Evolutionary conservation across 1,140 invertebrate genomes (phyloP).

Genomic region (Bombus consobrinus): DNA sequence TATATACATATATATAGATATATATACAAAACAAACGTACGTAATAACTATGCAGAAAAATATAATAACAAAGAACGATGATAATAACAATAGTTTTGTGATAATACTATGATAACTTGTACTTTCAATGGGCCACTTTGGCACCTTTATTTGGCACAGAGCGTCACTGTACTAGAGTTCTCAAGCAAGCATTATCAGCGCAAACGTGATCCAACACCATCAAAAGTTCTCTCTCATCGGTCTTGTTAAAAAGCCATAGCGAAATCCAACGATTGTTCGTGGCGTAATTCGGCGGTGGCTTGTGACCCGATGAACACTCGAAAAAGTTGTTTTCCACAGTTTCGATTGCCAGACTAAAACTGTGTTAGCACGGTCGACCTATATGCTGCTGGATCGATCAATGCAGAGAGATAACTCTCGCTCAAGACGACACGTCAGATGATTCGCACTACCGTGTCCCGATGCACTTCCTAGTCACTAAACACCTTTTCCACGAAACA

Average conservation of each 20-base stretch:
- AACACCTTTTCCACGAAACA: not conserved
- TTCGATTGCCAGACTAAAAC: not conserved
- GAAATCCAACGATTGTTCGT: not conserved
- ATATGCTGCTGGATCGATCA: constrained; percentile 63
- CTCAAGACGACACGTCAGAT: constrained; percentile 33
- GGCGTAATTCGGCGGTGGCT: not conserved
- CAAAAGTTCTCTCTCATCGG: constrained; percentile 4
- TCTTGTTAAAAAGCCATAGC: not conserved
- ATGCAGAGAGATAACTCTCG: constrained; percentile 58
- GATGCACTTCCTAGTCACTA: not conserved
- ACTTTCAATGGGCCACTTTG: constrained; percentile 41
- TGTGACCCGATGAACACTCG: not conserved
- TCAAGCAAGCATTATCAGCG: constrained; percentile 8
- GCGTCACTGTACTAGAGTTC: not conserved
- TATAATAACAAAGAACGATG: not conserved
- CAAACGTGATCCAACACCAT: not conserved
- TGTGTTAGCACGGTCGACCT: constrained; percentile 32
- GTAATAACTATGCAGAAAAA: not conserved
- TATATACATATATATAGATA: no score
- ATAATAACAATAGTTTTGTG: not conserved
- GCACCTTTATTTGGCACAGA: constrained; percentile 49
- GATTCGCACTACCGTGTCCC: constrained; percentile 16
- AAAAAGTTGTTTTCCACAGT: not conserved
- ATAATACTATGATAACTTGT: constrained; percentile 35
- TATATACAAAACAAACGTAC: constrained; percentile 8